Conservation (phyloP, 2,113 vertebrate species). For the Murina feae region DNA sequence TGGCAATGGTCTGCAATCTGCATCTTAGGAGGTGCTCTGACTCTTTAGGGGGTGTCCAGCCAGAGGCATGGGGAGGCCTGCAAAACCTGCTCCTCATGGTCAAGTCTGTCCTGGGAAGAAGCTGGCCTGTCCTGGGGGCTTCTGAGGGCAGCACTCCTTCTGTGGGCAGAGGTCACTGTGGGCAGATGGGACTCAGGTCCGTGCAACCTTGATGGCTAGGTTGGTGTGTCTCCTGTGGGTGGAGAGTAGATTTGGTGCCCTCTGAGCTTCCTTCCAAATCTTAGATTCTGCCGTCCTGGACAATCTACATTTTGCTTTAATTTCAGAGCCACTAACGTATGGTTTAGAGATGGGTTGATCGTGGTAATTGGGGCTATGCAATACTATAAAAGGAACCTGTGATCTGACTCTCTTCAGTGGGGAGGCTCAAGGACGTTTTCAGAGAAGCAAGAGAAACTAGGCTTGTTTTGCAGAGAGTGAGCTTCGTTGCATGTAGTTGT, state of each 20-base stretch:
- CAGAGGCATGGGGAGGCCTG: neutral
- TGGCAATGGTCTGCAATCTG: neutral
- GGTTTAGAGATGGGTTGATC: slow-evolving; percentile 58
- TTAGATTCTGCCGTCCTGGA: slow-evolving; percentile 28
- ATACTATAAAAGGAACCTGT: slow-evolving; percentile 64
- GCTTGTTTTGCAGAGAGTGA: neutral
- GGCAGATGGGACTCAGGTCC: neutral
- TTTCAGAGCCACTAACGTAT: slow-evolving; percentile 65
- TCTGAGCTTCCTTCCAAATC: slow-evolving; percentile 43
- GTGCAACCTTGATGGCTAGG: neutral
- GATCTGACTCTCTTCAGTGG: slow-evolving; percentile 37
- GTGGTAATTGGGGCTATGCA: slow-evolving; percentile 65
- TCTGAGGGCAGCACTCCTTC: neutral
- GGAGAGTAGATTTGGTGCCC: slow-evolving; percentile 12
- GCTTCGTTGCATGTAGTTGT: neutral
- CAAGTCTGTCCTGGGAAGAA: neutral
- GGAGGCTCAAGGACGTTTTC: slow-evolving; percentile 42
- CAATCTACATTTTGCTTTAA: slow-evolving; percentile 62
- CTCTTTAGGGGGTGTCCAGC: neutral
- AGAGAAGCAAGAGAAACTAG: slow-evolving; percentile 39
- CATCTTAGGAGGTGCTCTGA: neutral
- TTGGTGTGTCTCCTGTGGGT: neutral
- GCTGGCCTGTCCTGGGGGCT: neutral
- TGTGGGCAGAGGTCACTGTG: neutral
- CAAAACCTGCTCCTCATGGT: neutral